These are phyloP conservation scores for Nilaparvata lugens DNA, from an alignment of 1,140 invertebrate genomes.

Conservation along the genomic window DNA sequence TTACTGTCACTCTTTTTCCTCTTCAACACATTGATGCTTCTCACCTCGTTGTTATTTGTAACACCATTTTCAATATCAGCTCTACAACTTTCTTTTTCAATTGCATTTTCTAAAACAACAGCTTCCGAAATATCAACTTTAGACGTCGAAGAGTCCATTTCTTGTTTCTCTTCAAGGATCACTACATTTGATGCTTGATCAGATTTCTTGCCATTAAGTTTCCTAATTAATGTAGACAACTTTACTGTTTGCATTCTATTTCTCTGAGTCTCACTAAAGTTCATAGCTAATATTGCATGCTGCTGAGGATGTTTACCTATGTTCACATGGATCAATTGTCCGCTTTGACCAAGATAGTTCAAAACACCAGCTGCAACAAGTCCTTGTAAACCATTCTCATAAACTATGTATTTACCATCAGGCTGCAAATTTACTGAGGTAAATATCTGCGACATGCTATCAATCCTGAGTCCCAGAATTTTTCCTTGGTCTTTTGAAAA, in stretches of 20 bases:
- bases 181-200: neutral
- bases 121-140: neutral
- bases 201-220: neutral
- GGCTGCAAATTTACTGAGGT: constrained; percentile 68
- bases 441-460: constrained; percentile 73
- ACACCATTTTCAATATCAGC: neutral
- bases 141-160: neutral
- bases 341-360: constrained; percentile 53
- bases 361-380: constrained; percentile 73
- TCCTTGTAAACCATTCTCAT: constrained; percentile 79
- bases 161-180: neutral
- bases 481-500: constrained; percentile 64
- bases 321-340: constrained; percentile 64
- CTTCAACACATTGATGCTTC: neutral
- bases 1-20: too few species aligned
- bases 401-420: constrained; percentile 68
- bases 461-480: constrained; percentile 69
- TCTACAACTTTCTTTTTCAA: neutral
- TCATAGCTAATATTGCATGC: constrained; percentile 66
- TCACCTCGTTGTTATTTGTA: constrained; percentile 4
- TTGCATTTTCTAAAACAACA: neutral
- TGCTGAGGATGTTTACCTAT: constrained; percentile 68
- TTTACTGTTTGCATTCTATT: constrained; percentile 57
- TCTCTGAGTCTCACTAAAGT: constrained; percentile 55
- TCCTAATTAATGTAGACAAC: constrained; percentile 35